Base-by-base conservation (phyloP, 2,113 vertebrate genomes). In the Dipodomys stephensi region DNA sequence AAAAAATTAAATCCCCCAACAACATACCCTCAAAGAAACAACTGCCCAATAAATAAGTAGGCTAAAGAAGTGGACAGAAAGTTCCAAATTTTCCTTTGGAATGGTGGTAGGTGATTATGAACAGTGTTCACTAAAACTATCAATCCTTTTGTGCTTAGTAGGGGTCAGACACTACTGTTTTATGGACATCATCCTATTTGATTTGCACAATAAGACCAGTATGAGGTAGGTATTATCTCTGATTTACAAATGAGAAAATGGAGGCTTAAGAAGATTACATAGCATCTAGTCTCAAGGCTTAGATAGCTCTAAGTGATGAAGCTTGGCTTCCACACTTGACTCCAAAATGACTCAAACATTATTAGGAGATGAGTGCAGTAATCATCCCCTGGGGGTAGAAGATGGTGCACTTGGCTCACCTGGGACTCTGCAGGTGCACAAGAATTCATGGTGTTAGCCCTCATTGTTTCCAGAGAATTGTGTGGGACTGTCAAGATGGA, bases 201-300 rank as follows among this genome's bases (percentile, higher is more conserved):
- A 82, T 80, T 83, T 91, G 30, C 46, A 88, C 13, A 81, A 30
- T 60, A 35, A 64, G 68, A 83, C 67, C 49, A 53, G 32, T 68
- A 91, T 49, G 49, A 49, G 49, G 49, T 12, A 49, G 73, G 4
- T 20, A 80, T 81, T 94, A 80, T 62, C 76, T 92, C 3, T 82
- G 92, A 82, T 92, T 95, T 90, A 88, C 35, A 80, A 71, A 49
- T 83, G 53, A 86, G 71, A 11, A 89, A 89, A 89, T 64, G 5
- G 46, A 79, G 57, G 32, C 67, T 64, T 81, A 79, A 68, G 65
- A 81, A 80, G 64, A 57, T 83, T 74, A 87, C 44, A 69, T 22
- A 60, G 30, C 23, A 44, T 28, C 9, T 39, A 53, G 19, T 49
- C 49, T 49, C 12, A 49, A 78, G 20, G 32, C n/a, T 60, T 77